A percentile compares a stretch with the other conserved stretches of the same genome.
Evolutionary conservation across 2,113 vertebrate species (phyloP).

Genomic region (Dinomys branickii): DNA sequence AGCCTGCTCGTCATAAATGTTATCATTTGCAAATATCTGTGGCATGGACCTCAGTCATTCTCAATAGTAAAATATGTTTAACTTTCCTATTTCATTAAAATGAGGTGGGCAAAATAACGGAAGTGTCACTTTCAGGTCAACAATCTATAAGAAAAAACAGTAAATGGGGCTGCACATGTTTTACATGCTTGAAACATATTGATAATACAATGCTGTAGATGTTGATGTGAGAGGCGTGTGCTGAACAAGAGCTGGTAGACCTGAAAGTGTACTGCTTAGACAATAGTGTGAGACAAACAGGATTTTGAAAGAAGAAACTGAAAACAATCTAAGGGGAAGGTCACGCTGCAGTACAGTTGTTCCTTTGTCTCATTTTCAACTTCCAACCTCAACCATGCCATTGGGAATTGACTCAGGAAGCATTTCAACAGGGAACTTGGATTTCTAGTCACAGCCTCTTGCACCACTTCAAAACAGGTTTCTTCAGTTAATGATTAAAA

Average conservation of each 20-base stretch:
- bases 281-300: not conserved
- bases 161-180: not conserved
- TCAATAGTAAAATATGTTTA: not conserved
- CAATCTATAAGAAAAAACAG: not conserved
- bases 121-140: not conserved
- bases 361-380: constrained; percentile 39
- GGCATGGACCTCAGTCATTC: not conserved
- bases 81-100: not conserved
- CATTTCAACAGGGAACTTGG: not conserved
- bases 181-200: not conserved
- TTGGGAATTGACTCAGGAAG: constrained; percentile 59
- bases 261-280: constrained; percentile 1
- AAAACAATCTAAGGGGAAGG: not conserved
- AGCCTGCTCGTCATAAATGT: not conserved
- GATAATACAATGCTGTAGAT: not conserved
- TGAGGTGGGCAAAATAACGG: not conserved
- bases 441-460: not conserved
- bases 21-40: not conserved
- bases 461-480: not conserved
- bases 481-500: too few relatives aligned
- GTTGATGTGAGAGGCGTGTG: not conserved
- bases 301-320: constrained; percentile 29
- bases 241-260: not conserved
- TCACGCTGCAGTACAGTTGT: constrained; percentile 8
- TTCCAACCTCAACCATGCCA: not conserved